Percentiles rank a stretch among this genome's conserved stretches.
Conservation (phyloP, 2,113 vertebrate genomes). For the Rhinogobius similis region DNA sequence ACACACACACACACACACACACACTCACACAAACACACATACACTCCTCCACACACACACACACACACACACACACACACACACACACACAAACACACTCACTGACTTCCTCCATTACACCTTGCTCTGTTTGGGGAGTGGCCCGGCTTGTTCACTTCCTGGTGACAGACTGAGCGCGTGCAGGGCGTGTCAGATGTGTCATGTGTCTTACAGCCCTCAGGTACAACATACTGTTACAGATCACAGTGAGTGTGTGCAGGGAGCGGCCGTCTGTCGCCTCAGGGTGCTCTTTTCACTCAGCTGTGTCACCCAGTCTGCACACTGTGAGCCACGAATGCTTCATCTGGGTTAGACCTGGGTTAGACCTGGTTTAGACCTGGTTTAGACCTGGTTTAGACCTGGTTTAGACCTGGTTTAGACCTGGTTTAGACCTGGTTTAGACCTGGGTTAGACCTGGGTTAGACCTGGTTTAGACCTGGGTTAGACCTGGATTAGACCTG, state of each 20-base stretch:
- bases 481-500: background rate
- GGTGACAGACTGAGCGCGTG: background rate
- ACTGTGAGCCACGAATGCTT: background rate
- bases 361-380: background rate
- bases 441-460: background rate
- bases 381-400: background rate
- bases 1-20: no score
- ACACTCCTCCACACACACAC: no score
- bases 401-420: background rate
- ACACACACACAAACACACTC: no score
- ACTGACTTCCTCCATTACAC: no score
- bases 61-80: no score
- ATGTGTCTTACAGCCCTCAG: background rate
- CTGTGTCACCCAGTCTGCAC: background rate
- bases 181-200: background rate
- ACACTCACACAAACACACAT: no score
- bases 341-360: background rate
- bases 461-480: background rate
- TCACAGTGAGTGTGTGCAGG: background rate
- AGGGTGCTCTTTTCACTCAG: background rate
- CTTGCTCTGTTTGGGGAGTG: background rate
- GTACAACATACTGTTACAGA: no score
- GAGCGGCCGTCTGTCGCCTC: background rate
- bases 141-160: background rate
- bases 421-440: background rate